Percentiles rank a stretch among this genome's conserved stretches.
phyloP scores from a whole-genome alignment of 2,888 invertebrate genomes.

The Dysmachus trigonus region DNA sequence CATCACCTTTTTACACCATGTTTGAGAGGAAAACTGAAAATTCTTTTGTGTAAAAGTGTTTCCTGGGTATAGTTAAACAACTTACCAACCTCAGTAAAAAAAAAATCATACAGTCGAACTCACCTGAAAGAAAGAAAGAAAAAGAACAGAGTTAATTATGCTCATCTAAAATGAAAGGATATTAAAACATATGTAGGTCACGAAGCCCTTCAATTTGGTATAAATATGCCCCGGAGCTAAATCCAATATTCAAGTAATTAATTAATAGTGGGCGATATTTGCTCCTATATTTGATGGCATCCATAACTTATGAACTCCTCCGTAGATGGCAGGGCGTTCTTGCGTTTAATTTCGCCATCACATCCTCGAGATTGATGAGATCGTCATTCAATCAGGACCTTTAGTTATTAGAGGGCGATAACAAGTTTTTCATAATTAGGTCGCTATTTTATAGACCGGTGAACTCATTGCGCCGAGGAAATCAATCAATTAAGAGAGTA shows the following conservation, averaged over 20 bases:
- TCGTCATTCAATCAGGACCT: background rate
- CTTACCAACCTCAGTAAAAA: background rate
- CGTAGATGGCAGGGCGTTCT: background rate
- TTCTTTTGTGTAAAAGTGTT: background rate
- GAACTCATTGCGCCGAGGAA: conserved; percentile 17
- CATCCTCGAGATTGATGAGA: background rate
- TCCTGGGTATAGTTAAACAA: background rate
- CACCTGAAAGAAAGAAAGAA: background rate
- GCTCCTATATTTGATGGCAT: background rate
- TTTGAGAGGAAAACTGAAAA: background rate
- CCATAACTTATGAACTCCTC: background rate
- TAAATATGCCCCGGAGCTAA: background rate
- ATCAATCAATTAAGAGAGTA: conserved; percentile 9
- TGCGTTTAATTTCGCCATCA: background rate
- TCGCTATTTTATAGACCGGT: conserved; percentile 13
- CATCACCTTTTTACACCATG: background rate
- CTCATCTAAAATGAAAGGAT: background rate
- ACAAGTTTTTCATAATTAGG: background rate
- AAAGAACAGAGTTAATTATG: background rate
- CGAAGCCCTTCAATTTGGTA: background rate
- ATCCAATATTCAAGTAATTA: background rate
- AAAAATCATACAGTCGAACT: background rate
- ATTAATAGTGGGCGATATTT: background rate
- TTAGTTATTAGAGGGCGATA: background rate
- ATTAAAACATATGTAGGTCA: background rate